phyloP scores from a whole-genome alignment of 2,888 invertebrate species.

The Nemotelus nigrinus region DNA sequence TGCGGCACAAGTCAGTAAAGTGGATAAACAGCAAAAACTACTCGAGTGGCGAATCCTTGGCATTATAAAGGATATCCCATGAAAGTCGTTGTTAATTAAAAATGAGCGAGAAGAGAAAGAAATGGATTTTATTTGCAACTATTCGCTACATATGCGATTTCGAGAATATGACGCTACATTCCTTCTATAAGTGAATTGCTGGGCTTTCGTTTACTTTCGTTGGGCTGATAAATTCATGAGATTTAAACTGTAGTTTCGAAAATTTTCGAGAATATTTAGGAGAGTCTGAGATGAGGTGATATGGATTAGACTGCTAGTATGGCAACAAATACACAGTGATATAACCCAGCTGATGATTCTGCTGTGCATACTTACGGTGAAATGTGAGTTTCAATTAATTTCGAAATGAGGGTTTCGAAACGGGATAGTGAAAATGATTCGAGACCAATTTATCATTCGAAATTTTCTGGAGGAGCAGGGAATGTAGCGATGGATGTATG shows the following conservation, averaged over 20 bases:
- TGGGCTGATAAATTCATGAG: too few species aligned
- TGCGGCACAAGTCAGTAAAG: constrained; percentile 15
- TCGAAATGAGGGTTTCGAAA: constrained; percentile 19
- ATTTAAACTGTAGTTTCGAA: too few species aligned
- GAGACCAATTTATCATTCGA: constrained; percentile 30
- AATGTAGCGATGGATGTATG: neutral
- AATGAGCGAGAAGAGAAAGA: constrained; percentile 37
- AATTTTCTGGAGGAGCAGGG: neutral
- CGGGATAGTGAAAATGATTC: constrained; percentile 13
- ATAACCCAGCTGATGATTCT: neutral
- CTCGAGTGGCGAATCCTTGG: constrained; percentile 27
- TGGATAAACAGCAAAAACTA: constrained; percentile 32
- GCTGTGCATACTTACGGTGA: constrained; percentile 23
- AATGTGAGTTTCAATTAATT: constrained; percentile 43
- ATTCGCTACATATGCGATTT: too few species aligned
- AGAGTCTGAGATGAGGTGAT: too few species aligned
- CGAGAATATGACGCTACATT: neutral
- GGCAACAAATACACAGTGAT: too few species aligned
- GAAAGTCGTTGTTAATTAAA: constrained; percentile 41
- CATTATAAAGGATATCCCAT: constrained; percentile 38
- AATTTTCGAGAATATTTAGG: too few species aligned
- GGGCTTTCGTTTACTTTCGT: too few species aligned
- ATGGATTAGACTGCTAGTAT: too few species aligned
- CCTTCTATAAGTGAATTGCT: neutral
- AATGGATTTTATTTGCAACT: constrained; percentile 19